Evolutionary conservation across 2,888 invertebrate species (phyloP).

Genomic region (Tipula lateralis): DNA sequence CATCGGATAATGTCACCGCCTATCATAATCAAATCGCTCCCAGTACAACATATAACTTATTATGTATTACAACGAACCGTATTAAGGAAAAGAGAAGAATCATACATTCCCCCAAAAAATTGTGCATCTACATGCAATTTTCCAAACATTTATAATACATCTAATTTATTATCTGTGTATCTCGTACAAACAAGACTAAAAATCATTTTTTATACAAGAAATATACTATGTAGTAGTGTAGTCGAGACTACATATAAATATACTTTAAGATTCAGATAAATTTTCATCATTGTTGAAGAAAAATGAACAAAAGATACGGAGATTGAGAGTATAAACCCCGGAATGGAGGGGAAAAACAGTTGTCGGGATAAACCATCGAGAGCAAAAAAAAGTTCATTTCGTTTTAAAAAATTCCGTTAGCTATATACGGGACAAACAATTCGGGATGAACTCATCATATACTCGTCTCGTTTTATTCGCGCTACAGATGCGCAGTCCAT

Average conservation of each 20-base stretch:
- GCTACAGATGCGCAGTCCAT: not conserved
- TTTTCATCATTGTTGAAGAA: not conserved
- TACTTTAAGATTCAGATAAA: not conserved
- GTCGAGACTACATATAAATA: not conserved
- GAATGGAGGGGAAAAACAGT: not conserved
- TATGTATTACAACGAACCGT: not conserved
- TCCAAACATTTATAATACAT: not conserved
- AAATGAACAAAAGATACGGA: not conserved
- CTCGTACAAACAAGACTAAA: not conserved
- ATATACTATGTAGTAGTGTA: not conserved
- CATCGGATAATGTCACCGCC: no score
- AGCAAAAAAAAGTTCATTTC: not conserved
- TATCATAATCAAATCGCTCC: no score
- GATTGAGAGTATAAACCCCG: not conserved
- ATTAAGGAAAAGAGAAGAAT: not conserved
- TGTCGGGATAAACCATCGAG: not conserved
- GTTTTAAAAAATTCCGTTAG: not conserved
- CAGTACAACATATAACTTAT: not conserved
- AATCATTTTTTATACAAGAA: not conserved
- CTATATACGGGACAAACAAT: not conserved
- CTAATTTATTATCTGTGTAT: not conserved
- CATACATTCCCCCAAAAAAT: not conserved
- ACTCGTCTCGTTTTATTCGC: not conserved
- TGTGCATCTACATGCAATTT: constrained; percentile 4
- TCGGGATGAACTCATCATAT: not conserved